Percentiles rank a stretch among this genome's conserved stretches.
Evolutionary conservation across 2,888 invertebrate genomes (phyloP).

Genomic region (Rutpela maculata): DNA sequence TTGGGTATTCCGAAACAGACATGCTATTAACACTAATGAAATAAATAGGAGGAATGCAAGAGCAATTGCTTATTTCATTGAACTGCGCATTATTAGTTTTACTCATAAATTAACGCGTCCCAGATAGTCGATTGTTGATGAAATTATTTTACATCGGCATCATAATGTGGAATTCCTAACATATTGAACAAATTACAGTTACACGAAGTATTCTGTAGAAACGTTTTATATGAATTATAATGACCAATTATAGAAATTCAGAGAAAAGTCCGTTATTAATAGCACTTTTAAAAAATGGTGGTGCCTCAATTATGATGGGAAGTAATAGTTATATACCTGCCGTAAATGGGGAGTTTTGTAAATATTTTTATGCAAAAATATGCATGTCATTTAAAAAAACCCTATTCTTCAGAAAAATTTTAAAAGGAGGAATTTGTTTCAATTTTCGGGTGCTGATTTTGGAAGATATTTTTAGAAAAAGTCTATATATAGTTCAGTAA

Average conservation of each 20-base stretch:
- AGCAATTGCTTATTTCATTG: conserved; percentile 12
- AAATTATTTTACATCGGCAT: conserved; percentile 21
- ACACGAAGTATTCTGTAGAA: neutral
- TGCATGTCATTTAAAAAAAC: no score
- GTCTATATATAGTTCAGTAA: no score
- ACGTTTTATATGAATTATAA: neutral
- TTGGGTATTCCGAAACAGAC: conserved; percentile 19
- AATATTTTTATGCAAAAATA: no score
- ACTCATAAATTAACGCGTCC: conserved; percentile 19
- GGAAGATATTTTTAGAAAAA: no score
- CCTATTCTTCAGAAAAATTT: no score
- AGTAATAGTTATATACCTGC: neutral
- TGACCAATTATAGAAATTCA: neutral
- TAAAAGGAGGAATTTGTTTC: no score
- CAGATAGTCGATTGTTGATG: conserved; percentile 19
- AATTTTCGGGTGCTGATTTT: no score
- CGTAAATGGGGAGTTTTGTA: neutral
- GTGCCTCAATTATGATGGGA: neutral
- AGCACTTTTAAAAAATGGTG: neutral
- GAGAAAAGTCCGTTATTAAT: neutral
- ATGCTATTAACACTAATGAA: conserved; percentile 25
- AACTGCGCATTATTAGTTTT: conserved; percentile 16
- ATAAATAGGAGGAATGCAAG: conserved; percentile 22
- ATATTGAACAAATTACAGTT: conserved; percentile 4
- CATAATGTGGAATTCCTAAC: conserved; percentile 7